A percentile compares a stretch with the other conserved stretches of the same genome.
These are phyloP conservation scores for Agrotis clavis DNA, from an alignment of 2,888 invertebrate species.

Conservation along the genomic window DNA sequence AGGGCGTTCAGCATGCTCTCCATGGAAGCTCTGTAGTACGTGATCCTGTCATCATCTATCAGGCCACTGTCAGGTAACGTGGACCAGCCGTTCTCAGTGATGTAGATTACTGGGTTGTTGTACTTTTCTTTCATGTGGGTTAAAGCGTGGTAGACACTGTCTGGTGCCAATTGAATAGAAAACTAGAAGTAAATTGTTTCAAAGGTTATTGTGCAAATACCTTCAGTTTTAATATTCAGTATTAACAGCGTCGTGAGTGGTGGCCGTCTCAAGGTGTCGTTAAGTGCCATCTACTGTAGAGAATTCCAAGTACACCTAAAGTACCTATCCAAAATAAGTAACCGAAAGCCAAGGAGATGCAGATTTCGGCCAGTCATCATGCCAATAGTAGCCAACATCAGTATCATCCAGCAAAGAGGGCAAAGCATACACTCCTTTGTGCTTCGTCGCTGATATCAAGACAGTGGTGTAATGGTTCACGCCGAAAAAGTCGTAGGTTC, in stretches of 20 bases:
- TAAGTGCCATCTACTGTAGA: no score
- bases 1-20: constrained; percentile 80
- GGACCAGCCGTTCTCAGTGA: constrained; percentile 92
- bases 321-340: not conserved
- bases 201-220: no score
- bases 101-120: constrained; percentile 86
- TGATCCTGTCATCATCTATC: constrained; percentile 83
- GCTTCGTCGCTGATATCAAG: constrained; percentile 67
- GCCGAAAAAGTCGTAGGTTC: constrained; percentile 85
- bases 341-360: constrained; percentile 44
- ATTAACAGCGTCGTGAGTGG: no score
- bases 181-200: no score
- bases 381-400: constrained; percentile 22
- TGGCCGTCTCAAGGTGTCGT: no score
- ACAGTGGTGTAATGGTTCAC: constrained; percentile 93
- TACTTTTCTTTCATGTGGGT: constrained; percentile 44
- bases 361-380: constrained; percentile 37
- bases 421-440: not conserved
- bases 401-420: constrained; percentile 48
- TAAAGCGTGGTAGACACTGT: constrained; percentile 45
- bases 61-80: constrained; percentile 72
- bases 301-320: no score
- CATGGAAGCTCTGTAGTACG: constrained; percentile 82
- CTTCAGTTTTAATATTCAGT: no score
- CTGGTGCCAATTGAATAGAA: constrained; percentile 39